A percentile compares a stretch with the other conserved stretches of the same genome.
These are phyloP conservation scores for Thysanoteuthis rhombus DNA, from an alignment of 2,888 invertebrate genomes.

Conservation along the genomic window DNA sequence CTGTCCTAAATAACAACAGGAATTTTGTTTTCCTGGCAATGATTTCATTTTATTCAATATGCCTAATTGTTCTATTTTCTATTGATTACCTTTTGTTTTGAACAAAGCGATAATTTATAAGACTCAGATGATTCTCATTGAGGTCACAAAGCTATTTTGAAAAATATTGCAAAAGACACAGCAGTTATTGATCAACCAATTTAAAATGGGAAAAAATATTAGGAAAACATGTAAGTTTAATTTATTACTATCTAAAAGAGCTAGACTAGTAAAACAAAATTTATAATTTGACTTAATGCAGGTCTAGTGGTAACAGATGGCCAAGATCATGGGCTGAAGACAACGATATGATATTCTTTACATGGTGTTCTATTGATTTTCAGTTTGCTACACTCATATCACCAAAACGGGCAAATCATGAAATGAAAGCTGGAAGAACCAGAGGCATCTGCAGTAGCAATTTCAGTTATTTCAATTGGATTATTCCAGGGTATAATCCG, in stretches of 20 bases:
- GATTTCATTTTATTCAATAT: not conserved
- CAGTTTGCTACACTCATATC: not conserved
- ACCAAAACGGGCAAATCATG: not conserved
- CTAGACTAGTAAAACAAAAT: not conserved
- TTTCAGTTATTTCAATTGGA: not conserved
- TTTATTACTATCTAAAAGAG: not conserved
- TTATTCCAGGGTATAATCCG: not conserved
- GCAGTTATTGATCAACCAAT: not conserved
- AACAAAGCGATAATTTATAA: not conserved
- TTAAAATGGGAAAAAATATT: not conserved
- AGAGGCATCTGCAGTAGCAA: not conserved
- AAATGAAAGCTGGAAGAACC: not conserved
- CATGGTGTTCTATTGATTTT: not conserved
- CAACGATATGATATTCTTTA: not conserved
- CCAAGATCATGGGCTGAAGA: not conserved
- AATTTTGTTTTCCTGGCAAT: not conserved
- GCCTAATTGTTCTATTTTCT: not conserved
- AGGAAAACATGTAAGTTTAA: not conserved
- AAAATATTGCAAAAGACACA: not conserved
- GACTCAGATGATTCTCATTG: not conserved
- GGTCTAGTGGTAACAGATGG: not conserved
- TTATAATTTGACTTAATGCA: not conserved
- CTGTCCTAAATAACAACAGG: too few relatives aligned
- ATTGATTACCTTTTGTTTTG: not conserved
- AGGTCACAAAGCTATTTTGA: not conserved